Evolutionary conservation across 2,797 vertebrate species (phyloP).

Genomic region (Falco columbarius): DNA sequence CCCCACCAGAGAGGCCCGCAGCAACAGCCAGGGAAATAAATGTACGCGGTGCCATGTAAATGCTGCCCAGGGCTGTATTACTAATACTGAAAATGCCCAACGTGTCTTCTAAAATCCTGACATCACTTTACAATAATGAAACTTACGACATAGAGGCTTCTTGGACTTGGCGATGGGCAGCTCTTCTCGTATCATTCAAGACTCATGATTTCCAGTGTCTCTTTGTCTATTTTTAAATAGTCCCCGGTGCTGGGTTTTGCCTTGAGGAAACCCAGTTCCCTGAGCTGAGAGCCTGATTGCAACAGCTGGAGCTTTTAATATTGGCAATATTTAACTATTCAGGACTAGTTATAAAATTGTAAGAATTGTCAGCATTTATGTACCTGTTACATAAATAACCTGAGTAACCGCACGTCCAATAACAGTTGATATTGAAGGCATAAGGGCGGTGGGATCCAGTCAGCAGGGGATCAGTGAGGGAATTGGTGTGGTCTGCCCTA

Average conservation of each 20-base stretch:
- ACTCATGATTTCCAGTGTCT: neutral
- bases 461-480: neutral
- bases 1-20: accelerated
- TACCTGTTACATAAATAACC: neutral
- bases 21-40: neutral
- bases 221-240: neutral
- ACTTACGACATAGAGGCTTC: neutral
- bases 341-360: neutral
- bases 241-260: neutral
- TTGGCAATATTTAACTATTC: neutral
- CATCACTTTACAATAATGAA: neutral
- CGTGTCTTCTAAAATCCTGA: neutral
- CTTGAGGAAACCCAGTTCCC: neutral
- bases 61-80: neutral
- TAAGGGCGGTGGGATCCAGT: neutral
- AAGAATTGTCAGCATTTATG: neutral
- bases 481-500: neutral
- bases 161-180: neutral
- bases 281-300: neutral
- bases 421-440: neutral
- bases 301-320: neutral
- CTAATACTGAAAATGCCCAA: neutral
- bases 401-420: neutral
- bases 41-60: accelerated
- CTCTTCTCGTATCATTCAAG: neutral